Base-by-base conservation (phyloP, 2,113 vertebrate genomes). In the Sorex fumeus region DNA sequence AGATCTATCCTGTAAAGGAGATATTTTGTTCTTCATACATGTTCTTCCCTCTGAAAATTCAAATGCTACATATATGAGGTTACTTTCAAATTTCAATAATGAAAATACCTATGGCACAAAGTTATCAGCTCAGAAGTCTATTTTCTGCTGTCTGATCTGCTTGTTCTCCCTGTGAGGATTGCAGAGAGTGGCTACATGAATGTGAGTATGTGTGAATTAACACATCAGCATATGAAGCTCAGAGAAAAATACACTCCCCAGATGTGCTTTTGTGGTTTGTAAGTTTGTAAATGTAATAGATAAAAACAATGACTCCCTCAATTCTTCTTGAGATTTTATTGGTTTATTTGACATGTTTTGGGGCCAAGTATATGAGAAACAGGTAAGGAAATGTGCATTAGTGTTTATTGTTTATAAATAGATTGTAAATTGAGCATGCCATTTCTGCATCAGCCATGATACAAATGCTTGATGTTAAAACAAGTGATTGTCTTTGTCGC, bases 201-300 rank as follows among this genome's bases (percentile, higher is more conserved):
- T 96, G 83, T 28, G 95, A 93, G 92, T 90, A 92, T 81, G 87
- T 95, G 74, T 92, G 93, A 97, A 97, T 96, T 94, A 97, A 95
- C 90, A 94, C 91, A 91, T 91, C 81, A 82, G 72, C 85, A 84
- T 83, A 94, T 67, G 91, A 87, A 95, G 80, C 89, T 95, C 86
- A 92, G 78, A 95, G 96, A 93, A 95, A 97, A 96, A 88, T 93
- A 95, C 69, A 85, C 96, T 97, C 96, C 92, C 94, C 94, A 96
- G 93, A 83, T 96, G 88, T 81, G 86, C 81, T 11, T 95, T 96
- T 96, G 79, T 96, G 93, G 90, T 90, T 97, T 93, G 77, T 93
- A 94, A 93, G 81, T 96, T 96, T 97, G 95, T 94, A 96, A 96
- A 96, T 84, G 94, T 67, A 95, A 67, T 12, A 87, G 93, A 95